phyloP scores from a whole-genome alignment of 1,140 invertebrate species.

The Aleiodes sp. region DNA sequence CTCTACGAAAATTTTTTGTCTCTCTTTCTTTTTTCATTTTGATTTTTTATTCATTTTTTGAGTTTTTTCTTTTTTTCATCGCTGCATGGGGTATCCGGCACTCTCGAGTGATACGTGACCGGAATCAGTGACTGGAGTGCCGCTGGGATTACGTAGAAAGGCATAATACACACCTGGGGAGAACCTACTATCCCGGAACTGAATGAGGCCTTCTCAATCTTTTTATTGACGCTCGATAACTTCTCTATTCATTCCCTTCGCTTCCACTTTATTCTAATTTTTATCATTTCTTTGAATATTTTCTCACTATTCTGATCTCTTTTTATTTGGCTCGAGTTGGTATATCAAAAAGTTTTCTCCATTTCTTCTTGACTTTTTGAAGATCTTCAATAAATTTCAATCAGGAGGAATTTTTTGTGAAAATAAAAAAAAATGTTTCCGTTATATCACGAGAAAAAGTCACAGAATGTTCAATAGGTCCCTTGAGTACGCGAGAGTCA shows the following conservation, averaged over 20 bases:
- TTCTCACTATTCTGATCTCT: neutral
- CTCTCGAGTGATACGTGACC: slow-evolving; percentile 39
- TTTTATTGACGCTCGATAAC: slow-evolving; percentile 30
- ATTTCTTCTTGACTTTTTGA: too few species aligned
- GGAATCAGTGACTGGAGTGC: slow-evolving; percentile 32
- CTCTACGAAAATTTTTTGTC: slow-evolving; percentile 4
- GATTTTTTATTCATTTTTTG: neutral
- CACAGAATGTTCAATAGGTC: too few species aligned
- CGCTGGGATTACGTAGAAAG: slow-evolving; percentile 35
- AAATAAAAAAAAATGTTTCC: too few species aligned
- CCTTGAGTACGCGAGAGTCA: too few species aligned
- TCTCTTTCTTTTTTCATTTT: neutral
- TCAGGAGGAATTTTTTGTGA: too few species aligned
- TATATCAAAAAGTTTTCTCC: neutral
- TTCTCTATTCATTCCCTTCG: slow-evolving; percentile 15
- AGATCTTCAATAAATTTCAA: too few species aligned
- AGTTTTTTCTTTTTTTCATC: neutral
- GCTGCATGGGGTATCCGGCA: slow-evolving; percentile 33
- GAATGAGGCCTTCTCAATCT: slow-evolving; percentile 23
- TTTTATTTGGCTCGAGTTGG: too few species aligned
- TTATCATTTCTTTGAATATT: neutral
- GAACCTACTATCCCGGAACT: slow-evolving; percentile 14
- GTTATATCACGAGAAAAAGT: too few species aligned
- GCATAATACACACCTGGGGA: slow-evolving; percentile 34
- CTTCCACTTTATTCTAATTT: slow-evolving; percentile 7